These are phyloP conservation scores for Meda fulgida DNA, from an alignment of 2,797 vertebrate species.

Conservation along the genomic window DNA sequence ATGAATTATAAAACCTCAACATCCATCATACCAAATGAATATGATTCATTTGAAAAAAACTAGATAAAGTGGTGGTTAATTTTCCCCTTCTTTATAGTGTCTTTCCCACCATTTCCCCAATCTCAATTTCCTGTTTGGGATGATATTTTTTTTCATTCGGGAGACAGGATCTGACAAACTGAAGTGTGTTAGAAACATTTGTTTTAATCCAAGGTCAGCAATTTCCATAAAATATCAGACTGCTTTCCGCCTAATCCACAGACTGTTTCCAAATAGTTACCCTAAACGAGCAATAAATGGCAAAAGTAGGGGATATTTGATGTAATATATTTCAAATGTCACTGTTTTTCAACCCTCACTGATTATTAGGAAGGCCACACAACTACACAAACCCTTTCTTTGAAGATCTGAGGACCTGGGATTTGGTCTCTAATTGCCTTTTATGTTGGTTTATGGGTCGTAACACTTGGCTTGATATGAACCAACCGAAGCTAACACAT, in stretches of 20 bases:
- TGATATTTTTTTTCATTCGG: conserved; percentile 71
- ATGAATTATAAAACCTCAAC: conserved; percentile 31
- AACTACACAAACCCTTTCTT: neutral
- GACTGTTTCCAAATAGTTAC: neutral
- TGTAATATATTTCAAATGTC: neutral
- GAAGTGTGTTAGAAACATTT: conserved; percentile 53
- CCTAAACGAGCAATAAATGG: neutral
- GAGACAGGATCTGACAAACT: conserved; percentile 58
- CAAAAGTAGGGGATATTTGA: neutral
- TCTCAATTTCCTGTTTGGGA: conserved; percentile 75
- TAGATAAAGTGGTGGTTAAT: conserved; percentile 3
- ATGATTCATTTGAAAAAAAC: neutral
- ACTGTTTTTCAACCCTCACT: neutral
- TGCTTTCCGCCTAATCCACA: neutral
- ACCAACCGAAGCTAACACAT: conserved; percentile 28
- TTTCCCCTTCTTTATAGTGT: neutral
- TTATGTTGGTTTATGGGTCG: conserved; percentile 44
- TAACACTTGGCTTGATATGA: conserved; percentile 44
- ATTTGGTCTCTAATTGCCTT: conserved; percentile 36
- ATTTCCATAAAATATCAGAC: conserved; percentile 60
- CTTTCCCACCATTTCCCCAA: conserved; percentile 66
- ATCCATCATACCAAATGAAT: conserved; percentile 23
- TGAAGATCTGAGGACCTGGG: neutral
- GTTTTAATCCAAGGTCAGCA: conserved; percentile 35
- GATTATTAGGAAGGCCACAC: conserved; percentile 14